phyloP scores from a whole-genome alignment of 64 coral and sea anemone genomes.

The Montipora capricornis region DNA sequence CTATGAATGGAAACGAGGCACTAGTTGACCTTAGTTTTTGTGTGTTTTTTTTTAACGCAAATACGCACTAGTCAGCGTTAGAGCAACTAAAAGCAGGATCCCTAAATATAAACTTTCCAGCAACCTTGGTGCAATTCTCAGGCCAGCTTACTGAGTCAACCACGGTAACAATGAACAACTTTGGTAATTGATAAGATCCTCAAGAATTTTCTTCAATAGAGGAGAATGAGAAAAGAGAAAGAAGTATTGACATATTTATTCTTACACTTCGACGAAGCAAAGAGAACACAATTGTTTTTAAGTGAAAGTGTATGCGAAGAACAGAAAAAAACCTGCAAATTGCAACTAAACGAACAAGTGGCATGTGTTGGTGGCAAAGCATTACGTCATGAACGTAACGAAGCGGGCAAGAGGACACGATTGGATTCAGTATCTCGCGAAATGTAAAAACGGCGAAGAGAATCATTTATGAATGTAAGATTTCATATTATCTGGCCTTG shows the following conservation, averaged over 20 bases:
- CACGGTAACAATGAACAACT: no score
- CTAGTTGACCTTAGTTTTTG: no score
- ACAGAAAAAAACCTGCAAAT: not conserved
- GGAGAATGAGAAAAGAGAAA: no score
- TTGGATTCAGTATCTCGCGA: slow-evolving; percentile 2
- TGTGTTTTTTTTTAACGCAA: no score
- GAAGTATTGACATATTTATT: not conserved
- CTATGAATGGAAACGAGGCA: no score
- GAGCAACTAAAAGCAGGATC: no score
- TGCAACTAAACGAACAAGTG: slow-evolving; percentile 12
- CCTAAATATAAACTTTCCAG: no score
- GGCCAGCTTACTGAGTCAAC: no score
- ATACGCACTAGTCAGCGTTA: no score
- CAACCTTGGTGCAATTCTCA: no score
- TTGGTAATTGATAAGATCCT: no score
- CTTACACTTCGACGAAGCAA: not conserved
- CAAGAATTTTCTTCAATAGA: no score
- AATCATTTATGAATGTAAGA: not conserved
- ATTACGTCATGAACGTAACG: slow-evolving; percentile 44
- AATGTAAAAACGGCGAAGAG: not conserved
- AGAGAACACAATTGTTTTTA: not conserved
- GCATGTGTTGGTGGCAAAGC: slow-evolving; percentile 46
- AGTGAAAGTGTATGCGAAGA: not conserved
- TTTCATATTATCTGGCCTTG: not conserved
- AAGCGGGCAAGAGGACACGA: not conserved